Conservation (phyloP, 2,888 invertebrate species). For the Scelioninae gen. 1 region DNA sequence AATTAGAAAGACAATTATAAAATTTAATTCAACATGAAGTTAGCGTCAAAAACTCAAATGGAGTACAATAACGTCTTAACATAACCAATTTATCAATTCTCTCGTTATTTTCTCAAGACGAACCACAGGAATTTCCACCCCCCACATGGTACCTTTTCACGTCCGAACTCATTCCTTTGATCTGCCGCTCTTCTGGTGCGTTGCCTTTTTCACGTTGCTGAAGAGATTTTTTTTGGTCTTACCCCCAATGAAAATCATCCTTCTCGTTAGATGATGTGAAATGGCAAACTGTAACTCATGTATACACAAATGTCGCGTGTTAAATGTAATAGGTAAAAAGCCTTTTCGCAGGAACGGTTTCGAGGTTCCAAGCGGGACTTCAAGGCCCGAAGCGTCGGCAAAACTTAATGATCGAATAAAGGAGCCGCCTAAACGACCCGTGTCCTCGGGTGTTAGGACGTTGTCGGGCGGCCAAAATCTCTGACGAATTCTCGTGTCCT, state of each 20-base stretch:
- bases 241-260: constrained; percentile 55
- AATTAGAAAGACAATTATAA: not conserved
- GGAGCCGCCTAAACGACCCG: constrained; percentile 83
- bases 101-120: constrained; percentile 39
- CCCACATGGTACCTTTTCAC: constrained; percentile 40
- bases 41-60: not conserved
- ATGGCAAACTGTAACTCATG: constrained; percentile 63
- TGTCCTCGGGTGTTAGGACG: constrained; percentile 82
- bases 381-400: constrained; percentile 75
- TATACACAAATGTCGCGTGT: constrained; percentile 66
- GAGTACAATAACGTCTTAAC: constrained; percentile 24
- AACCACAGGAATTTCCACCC: constrained; percentile 54
- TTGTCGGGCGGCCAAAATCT: constrained; percentile 72
- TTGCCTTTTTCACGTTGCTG: constrained; percentile 43
- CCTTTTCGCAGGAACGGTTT: constrained; percentile 65
- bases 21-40: not conserved
- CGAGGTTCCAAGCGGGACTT: constrained; percentile 53
- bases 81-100: constrained; percentile 49
- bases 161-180: constrained; percentile 40
- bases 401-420: constrained; percentile 83
- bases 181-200: constrained; percentile 37
- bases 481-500: constrained; percentile 71
- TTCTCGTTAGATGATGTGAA: constrained; percentile 65
- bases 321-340: constrained; percentile 72
- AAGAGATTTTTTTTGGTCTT: constrained; percentile 33